phyloP scores from a whole-genome alignment of 2,113 vertebrate genomes.

The human (Homo sapiens) region DNA sequence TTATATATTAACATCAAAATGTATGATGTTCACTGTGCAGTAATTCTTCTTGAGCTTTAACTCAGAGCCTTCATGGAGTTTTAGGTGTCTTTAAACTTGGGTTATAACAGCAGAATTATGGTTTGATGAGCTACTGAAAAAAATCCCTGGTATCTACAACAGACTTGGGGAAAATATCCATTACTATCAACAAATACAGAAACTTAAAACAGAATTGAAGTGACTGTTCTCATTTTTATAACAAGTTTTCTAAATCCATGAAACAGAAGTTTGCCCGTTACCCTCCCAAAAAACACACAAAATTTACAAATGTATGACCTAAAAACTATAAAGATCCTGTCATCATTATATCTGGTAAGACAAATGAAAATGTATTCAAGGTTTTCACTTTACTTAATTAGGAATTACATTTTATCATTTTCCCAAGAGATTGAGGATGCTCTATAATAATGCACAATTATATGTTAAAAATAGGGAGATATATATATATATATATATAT shows the following conservation, averaged over 20 bases:
- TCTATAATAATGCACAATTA: background rate
- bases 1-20: slow-evolving; percentile 75
- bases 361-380: slow-evolving; percentile 2
- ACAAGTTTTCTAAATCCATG: background rate
- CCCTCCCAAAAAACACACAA: background rate
- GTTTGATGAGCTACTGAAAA: slow-evolving; percentile 65
- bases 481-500: no score
- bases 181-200: slow-evolving; percentile 44
- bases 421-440: background rate
- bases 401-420: background rate
- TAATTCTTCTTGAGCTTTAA: slow-evolving; percentile 76
- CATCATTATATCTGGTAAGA: background rate
- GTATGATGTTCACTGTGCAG: slow-evolving; percentile 72
- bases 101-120: slow-evolving; percentile 44
- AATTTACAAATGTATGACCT: background rate
- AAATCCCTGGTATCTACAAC: slow-evolving; percentile 64
- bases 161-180: slow-evolving; percentile 47
- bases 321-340: background rate
- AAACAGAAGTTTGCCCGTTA: background rate
- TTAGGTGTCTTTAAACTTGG: slow-evolving; percentile 76
- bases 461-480: no score
- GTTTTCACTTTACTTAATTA: background rate
- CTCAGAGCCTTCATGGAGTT: slow-evolving; percentile 69
- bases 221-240: background rate
- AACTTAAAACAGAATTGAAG: slow-evolving; percentile 23